These are phyloP conservation scores for Pipistrellus pipistrellus DNA, from an alignment of 2,797 vertebrate genomes.

Conservation along the genomic window DNA sequence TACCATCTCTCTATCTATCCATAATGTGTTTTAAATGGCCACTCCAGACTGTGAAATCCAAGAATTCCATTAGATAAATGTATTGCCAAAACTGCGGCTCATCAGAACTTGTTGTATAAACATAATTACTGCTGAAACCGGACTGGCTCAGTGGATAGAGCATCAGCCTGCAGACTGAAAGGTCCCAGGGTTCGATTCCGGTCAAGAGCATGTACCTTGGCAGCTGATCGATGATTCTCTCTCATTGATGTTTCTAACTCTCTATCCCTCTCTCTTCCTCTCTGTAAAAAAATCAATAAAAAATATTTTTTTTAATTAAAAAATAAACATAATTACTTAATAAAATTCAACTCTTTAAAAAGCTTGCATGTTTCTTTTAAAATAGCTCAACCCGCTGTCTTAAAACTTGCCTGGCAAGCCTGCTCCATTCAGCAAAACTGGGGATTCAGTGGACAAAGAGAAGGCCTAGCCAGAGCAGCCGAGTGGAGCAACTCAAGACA, in stretches of 20 bases:
- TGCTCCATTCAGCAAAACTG: background rate
- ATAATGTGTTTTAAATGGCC: background rate
- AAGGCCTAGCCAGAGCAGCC: background rate
- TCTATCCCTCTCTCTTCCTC: too few species aligned
- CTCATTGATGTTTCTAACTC: too few species aligned
- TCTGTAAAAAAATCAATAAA: too few species aligned
- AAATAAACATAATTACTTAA: background rate
- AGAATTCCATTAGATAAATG: background rate
- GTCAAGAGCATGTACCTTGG: too few species aligned
- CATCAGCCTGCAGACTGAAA: too few species aligned
- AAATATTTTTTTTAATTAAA: too few species aligned
- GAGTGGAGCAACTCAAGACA: background rate
- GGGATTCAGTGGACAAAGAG: background rate
- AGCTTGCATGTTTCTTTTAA: background rate
- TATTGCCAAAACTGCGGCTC: constrained; percentile 33
- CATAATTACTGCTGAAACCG: too few species aligned
- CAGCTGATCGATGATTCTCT: too few species aligned
- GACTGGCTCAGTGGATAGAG: too few species aligned
- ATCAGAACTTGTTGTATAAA: background rate
- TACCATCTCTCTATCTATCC: background rate
- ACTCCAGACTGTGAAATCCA: background rate
- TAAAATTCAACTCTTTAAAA: constrained; percentile 23
- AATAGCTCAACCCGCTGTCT: background rate
- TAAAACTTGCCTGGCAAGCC: background rate
- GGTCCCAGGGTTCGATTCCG: too few species aligned